Conservation (phyloP, 2,113 vertebrate species). For the Rhombomys opimus region DNA sequence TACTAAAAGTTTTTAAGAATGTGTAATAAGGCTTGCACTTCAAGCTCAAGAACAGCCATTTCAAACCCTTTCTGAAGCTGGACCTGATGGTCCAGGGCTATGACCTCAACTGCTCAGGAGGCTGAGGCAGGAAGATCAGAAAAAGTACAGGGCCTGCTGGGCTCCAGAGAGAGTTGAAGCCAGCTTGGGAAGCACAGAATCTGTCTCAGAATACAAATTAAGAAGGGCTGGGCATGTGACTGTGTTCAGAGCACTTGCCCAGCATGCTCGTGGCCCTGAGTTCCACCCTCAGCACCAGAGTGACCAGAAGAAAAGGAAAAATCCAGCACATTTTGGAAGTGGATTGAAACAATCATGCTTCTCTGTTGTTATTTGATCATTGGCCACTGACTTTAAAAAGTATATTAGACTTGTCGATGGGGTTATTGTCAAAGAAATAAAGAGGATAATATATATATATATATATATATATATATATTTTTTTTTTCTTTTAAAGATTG, state of each 20-base stretch:
- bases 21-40: not conserved
- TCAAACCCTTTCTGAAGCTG: not conserved
- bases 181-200: not conserved
- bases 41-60: not conserved
- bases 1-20: not conserved
- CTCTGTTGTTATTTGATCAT: not conserved
- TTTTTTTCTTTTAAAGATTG: not conserved
- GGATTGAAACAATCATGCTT: not conserved
- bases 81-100: not conserved
- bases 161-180: not conserved
- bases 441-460: not conserved
- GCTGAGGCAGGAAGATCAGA: not conserved
- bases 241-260: not conserved
- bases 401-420: not conserved
- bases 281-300: not conserved
- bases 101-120: not conserved
- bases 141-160: not conserved
- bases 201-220: not conserved
- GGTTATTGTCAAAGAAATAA: slow-evolving; percentile 19
- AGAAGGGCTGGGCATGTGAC: not conserved
- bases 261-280: not conserved
- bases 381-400: not conserved
- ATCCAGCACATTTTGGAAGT: not conserved
- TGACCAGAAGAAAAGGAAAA: not conserved
- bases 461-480: not conserved